These are phyloP conservation scores for Mantis religiosa DNA, from an alignment of 2,888 invertebrate genomes.

Conservation along the genomic window DNA sequence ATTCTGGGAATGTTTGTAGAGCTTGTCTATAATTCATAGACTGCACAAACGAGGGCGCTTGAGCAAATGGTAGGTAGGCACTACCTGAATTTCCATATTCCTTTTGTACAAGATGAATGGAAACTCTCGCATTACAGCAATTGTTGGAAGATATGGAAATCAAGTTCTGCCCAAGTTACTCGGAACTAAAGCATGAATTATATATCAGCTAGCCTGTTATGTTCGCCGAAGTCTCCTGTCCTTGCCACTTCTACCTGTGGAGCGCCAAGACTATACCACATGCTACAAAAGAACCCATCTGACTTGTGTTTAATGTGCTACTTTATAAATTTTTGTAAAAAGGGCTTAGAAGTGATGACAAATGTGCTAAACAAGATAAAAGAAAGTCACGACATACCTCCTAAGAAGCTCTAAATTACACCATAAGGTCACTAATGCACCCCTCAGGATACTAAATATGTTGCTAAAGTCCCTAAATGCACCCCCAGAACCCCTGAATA, in stretches of 20 bases:
- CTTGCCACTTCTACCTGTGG: neutral
- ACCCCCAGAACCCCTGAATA: no score
- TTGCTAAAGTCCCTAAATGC: no score
- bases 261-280: no score
- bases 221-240: neutral
- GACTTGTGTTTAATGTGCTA: no score
- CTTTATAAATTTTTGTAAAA: no score
- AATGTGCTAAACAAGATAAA: no score
- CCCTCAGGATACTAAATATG: no score
- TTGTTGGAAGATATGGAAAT: neutral
- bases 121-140: neutral
- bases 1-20: neutral
- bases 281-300: no score
- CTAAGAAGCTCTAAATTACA: no score
- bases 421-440: no score
- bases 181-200: neutral
- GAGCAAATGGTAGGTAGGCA: neutral
- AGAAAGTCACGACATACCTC: no score
- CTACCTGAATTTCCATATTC: neutral
- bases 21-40: neutral
- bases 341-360: no score
- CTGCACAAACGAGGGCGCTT: neutral
- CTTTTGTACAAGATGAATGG: neutral
- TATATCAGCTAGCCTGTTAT: neutral
- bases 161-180: neutral